Base-by-base conservation (phyloP, 2,888 invertebrate genomes). In the Carterocephalus palaemon region DNA sequence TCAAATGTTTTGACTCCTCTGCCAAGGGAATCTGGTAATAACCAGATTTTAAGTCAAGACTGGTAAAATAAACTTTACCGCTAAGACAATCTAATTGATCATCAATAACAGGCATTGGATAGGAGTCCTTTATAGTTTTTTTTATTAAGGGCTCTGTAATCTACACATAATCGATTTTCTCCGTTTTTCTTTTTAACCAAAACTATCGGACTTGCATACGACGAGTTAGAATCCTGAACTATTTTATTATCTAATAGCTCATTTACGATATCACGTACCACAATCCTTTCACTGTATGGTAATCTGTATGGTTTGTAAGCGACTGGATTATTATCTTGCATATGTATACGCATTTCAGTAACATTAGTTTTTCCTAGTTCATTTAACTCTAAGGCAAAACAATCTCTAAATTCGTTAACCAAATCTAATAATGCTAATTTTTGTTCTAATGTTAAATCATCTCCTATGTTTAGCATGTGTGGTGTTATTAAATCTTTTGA, bases 1-100 rank as follows among this genome's bases (percentile, higher is more conserved):
- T 51, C n/a, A 41, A 37, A 10, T 53, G 36, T 17, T 36, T 26
- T 10, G 46, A 51, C 5, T 6, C 10, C 24, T 56, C 49, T 5
- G 52, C 45, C 2, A 68, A 38, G 4, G 49, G 46, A 2, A 69
- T 62, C 12, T 48, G 48, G 10, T 48, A 34, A 12, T 48, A 48
- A 1, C 48, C 48, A 2, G 36, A 38, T 1, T 33, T 16, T n/a
- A 32, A 31, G 23, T 45, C 38, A 4, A 51, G 23, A 1, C 34
- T 47, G 1, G 22, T 50, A 26, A 40, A 50, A 6, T 28, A 43
- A 3, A 2, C 4, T 8, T 41, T 34, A 0, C 46, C 46, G 5
- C 9, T 9, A 1, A 49, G 16, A 1, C 17, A 9, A 13, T 49
- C 48, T 1, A 49, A 6, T 26, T 49, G 45, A 7, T 49, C 49